Evolutionary conservation across 2,113 vertebrate genomes (phyloP).

Genomic region (Brachyistius frenatus): DNA sequence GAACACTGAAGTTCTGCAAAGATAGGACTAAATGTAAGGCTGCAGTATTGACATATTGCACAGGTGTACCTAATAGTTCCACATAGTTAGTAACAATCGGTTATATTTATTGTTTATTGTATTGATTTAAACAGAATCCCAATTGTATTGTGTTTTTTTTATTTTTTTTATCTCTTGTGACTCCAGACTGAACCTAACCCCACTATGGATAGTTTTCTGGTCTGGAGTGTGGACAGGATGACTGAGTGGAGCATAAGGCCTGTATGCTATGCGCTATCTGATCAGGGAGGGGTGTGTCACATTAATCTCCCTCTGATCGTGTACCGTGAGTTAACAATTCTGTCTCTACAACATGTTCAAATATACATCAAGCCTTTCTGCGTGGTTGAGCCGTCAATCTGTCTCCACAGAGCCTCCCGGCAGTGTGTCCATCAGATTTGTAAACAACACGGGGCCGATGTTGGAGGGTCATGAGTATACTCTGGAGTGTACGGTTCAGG

Average conservation of each 20-base stretch:
- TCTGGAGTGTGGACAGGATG: conserved; percentile 63
- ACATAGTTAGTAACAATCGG: not conserved
- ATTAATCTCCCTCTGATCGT: conserved; percentile 45
- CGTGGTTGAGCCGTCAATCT: not conserved
- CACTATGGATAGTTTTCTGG: not conserved
- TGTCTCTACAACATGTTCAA: not conserved
- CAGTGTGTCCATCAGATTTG: conserved; percentile 61
- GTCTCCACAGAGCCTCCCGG: conserved; percentile 73
- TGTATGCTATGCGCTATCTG: conserved; percentile 35
- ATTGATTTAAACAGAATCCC: not conserved
- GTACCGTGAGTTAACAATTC: conserved; percentile 64
- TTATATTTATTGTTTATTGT: not conserved
- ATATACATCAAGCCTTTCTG: not conserved
- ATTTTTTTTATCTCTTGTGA: conserved; percentile 4
- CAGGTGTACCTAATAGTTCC: not conserved
- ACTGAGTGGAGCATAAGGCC: conserved; percentile 57
- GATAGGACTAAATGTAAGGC: not conserved
- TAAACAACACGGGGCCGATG: conserved; percentile 55
- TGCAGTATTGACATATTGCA: not conserved
- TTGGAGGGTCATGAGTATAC: conserved; percentile 34
- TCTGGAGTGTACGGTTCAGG: conserved; percentile 74
- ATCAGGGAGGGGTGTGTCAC: conserved; percentile 7
- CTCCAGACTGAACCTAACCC: rapidly evolving
- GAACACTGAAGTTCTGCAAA: not conserved
- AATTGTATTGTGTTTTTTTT: conserved; percentile 13